Evolutionary conservation across 2,113 vertebrate genomes (phyloP), one percentile per base, ranked within the genome.

Genomic region (Tupaia tana): DNA sequence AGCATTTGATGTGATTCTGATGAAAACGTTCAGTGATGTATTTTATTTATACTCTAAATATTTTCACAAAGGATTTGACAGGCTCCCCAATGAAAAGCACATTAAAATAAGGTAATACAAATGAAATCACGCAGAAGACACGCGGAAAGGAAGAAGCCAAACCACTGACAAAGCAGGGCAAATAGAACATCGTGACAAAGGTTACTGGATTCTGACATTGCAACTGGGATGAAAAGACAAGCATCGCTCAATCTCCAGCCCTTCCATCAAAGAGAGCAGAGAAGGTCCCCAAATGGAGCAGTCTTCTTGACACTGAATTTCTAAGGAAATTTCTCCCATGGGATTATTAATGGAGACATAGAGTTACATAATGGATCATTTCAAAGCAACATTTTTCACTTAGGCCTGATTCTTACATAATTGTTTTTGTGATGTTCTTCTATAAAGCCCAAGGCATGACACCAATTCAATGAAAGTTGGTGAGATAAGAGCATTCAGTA

Each of bases 31-130:
- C 59, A 61, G 29, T 69, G 59, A 82, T 74, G 1, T 74, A 75
- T 89, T 79, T 80, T 87, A 87, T 24, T 87, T 83, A 77, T 82
- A 64, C 34, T 89, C 29, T 63, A 70, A 92, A 54, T 94, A 64
- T 74, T 82, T 95, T 64, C 69, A 66, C 31, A 70, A 54, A 92
- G 34, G 52, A 86, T 86, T 61, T 59, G 34, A 92, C 16, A 43
- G 25, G 52, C 19, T 87, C 67, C 67, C n/a, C 9, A 70, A 7
- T 52, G 52, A 88, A 88, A 14, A 89, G 22, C 15, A 52, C 59
- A 74, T 43, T 88, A 69, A 80, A 93, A 70, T 20, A 69, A 19
- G 18, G 22, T 43, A 63, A 83, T 59, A 61, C 0, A 20, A 78
- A n/a, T 61, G 43, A 89, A 97, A 83, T 67, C 31, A 63, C 52